Evolutionary conservation across 35 echinoderm and acorn worm species (phyloP), one percentile per base, ranked within the genome.

Genomic region (Nesometra sesokonis): DNA sequence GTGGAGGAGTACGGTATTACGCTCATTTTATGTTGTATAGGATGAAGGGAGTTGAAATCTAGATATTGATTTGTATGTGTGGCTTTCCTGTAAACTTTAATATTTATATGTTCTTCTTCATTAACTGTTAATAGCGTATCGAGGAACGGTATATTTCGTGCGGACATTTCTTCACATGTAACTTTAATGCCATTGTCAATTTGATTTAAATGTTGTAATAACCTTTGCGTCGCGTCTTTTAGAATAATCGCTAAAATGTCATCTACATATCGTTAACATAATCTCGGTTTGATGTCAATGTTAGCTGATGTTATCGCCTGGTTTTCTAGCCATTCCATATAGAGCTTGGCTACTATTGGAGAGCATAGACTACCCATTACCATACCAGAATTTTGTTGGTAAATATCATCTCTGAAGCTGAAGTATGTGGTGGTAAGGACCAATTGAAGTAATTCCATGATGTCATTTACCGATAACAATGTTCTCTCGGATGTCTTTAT

Each of bases 21-120:
- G 32, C n/a, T 5, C 9, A 84, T 34, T 27, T 89, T 89, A 31
- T 89, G 88, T 77, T 89, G 31, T 17, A 89, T 38, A 13, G 46
- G 81, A 34, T 89, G 88, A 37, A 84, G 40, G 2, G 88, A 83
- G 19, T 76, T n/a, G 35, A 89, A 84, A 23, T 32, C 34, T 21
- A 84, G 35, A 30, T 89, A 89, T 76, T 89, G 88, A 36, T 89
- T 33, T 2, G 88, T 89, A 35, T 89, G 88, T 15, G 57, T 84
- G 0, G 9, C 52, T 67, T 67, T 67, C 23, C 52, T 67, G 21
- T 17, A 67, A 27, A 67, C 52, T 27, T 67, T 67, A 19, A 19
- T 67, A 19, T 27, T 67, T 2, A 67, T 67, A 19, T 67, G 8
- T 1, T 19, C 52, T 19, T 67, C 52, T 27, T 1, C 23, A 27